Evolutionary conservation across 1,140 invertebrate species (phyloP), one percentile per base, ranked within the genome.

Genomic region (Mizuhopecten yessoensis): DNA sequence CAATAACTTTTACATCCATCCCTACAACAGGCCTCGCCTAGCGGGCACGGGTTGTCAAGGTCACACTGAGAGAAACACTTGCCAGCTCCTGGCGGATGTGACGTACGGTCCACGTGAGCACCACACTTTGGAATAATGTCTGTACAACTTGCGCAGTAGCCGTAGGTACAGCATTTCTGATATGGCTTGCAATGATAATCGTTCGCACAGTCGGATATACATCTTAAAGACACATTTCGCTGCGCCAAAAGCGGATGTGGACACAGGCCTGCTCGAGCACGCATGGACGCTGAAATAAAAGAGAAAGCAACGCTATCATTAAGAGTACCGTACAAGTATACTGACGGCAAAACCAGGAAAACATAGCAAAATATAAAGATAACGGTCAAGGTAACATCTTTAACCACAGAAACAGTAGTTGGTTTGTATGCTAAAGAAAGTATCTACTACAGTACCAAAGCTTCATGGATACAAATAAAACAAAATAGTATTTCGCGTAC

Each of bases 1-100:
- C 57, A 75, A 29, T 75, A 75, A 75, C 57, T 75, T 29, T 75
- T 75, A 75, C 57, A 75, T 75, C 57, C 57, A n/a, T 75, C 57
- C 17, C 57, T 75, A 75, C 57, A 75, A 17, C 57, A 75, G 9
- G 57, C 57, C n/a, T 75, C 57, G 57, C 57, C 57, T 75, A 75
- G 57, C 1, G 57, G 57, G 57, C 57, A 75, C 3, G 57, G 57
- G 29, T 75, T 75, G 57, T 75, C 57, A 29, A 75, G 57, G 57
- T 75, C 57, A 75, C 57, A 75, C 57, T 75, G 57, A 9, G 57
- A 75, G 29, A 75, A 75, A 75, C 57, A 75, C n/a, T 75, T 75
- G n/a, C 57, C 57, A 0, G 57, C 57, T 75, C 57, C 57, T 29
- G 57, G 57, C 57, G 57, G 57, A 75, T 75, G 57, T 75, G 57